These are phyloP conservation scores for Sebastolobus altivelis DNA, from an alignment of 2,797 vertebrate genomes.

Conservation along the genomic window DNA sequence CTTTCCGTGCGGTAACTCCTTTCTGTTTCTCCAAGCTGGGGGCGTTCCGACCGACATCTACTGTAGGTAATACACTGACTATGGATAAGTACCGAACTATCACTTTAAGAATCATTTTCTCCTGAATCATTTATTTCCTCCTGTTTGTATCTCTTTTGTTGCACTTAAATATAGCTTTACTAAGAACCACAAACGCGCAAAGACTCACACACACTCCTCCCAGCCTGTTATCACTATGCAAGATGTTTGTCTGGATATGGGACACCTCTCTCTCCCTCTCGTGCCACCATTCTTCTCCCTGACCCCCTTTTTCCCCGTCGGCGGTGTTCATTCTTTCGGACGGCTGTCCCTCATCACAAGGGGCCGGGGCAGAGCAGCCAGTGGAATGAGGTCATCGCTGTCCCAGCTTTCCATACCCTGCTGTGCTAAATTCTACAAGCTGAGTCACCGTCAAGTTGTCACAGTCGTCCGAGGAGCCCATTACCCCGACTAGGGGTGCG, in stretches of 20 bases:
- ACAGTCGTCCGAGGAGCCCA: constrained; percentile 27
- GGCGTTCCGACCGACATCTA: too few species aligned
- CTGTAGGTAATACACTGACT: too few species aligned
- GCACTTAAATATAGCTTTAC: constrained; percentile 24
- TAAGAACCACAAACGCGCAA: constrained; percentile 19
- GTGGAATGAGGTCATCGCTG: constrained; percentile 73
- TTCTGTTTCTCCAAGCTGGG: too few species aligned
- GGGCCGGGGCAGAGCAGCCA: constrained; percentile 26
- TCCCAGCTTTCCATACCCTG: constrained; percentile 51
- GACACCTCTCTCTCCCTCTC: constrained; percentile 46
- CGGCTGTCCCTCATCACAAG: constrained; percentile 26
- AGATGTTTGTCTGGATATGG: constrained; percentile 55
- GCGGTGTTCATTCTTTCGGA: constrained; percentile 53
- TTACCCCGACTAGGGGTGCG: constrained; percentile 19
- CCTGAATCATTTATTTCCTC: not conserved
- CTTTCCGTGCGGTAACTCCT: too few species aligned
- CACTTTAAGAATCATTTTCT: not conserved
- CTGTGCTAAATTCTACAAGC: constrained; percentile 69
- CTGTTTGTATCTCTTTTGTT: constrained; percentile 1
- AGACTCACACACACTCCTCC: not conserved
- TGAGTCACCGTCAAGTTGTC: constrained; percentile 69
- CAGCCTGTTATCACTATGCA: constrained; percentile 35
- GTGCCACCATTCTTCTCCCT: constrained; percentile 50
- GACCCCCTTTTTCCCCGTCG: constrained; percentile 35
- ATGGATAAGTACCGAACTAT: too few species aligned